Percentiles rank a stretch among this genome's conserved stretches.
phyloP scores from a whole-genome alignment of 2,888 invertebrate genomes.

The Drosophila engyochracea region DNA sequence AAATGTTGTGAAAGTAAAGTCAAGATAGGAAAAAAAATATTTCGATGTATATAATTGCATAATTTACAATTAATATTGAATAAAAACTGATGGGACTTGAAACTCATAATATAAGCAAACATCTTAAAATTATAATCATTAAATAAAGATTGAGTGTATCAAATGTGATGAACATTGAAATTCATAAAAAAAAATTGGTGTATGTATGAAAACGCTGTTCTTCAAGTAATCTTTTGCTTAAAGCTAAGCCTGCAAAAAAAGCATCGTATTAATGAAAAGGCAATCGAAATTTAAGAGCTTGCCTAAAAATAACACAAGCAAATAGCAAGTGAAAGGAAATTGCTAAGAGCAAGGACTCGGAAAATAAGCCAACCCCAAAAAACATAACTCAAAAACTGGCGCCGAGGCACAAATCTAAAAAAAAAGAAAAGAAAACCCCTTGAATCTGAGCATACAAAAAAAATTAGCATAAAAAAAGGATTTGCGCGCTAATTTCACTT shows the following conservation, averaged over 20 bases:
- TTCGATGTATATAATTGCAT: constrained; percentile 32
- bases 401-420: constrained; percentile 50
- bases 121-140: neutral
- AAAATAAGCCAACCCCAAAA: constrained; percentile 73
- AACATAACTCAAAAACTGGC: constrained; percentile 70
- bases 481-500: constrained; percentile 80
- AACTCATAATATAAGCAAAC: constrained; percentile 8
- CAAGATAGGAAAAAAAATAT: constrained; percentile 11
- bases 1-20: constrained; percentile 36
- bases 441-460: constrained; percentile 43
- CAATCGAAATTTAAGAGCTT: constrained; percentile 65
- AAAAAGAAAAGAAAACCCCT: constrained; percentile 35
- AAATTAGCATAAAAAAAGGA: constrained; percentile 79
- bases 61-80: constrained; percentile 36
- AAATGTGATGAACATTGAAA: neutral
- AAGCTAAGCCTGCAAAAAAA: constrained; percentile 25
- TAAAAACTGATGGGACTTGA: constrained; percentile 1
- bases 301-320: constrained; percentile 70
- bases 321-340: constrained; percentile 62
- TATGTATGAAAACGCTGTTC: neutral
- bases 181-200: neutral
- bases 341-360: constrained; percentile 66
- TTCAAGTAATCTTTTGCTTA: constrained; percentile 25
- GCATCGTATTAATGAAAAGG: constrained; percentile 44
- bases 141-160: neutral